Evolutionary conservation across 1,140 invertebrate genomes (phyloP), one percentile per base, ranked within the genome.

Genomic region (Bombus waltoni): DNA sequence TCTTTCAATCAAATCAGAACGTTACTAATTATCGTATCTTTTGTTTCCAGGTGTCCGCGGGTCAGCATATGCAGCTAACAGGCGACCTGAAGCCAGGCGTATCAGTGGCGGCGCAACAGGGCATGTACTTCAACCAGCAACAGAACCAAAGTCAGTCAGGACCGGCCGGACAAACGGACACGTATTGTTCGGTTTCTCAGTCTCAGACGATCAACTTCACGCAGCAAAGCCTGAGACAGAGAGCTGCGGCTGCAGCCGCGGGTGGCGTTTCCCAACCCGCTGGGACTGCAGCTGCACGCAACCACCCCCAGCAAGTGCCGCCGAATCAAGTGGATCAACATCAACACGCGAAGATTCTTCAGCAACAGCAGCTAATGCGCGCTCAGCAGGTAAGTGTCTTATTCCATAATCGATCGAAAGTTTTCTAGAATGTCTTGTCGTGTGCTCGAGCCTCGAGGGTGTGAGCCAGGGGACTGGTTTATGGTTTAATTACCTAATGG

Each of bases 191-290:
- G 32, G 96, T 98, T 86, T 97, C 97, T 9, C 97, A 98, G 94
- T 97, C 97, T 72, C 97, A 98, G 94, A 97, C 97, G 80, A 97
- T 98, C 90, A 98, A 98, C 92, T 97, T 98, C 92, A 97, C 97
- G 11, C 97, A 98, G 92, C 97, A 98, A 87, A 96, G 96, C 81
- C 93, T 96, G 74, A 93, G 96, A 89, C 96, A 96, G 85, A 90
- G 96, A 70, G 92, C 94, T 38, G 92, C 94, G 44, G 94, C 95
- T 40, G 91, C 91, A 75, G 83, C 95, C n/a, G 87, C 93, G 22
- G 92, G 95, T 85, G 91, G 93, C 40, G 93, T 93, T 73, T 92
- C 93, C 32, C 94, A 94, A 79, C 87, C 91, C 13, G 82, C 85
- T 8, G 90, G 83, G 25, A 77, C 88, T 2, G 81, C 90, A 5